phyloP scores from a whole-genome alignment of 2,797 vertebrate species.

The Cynopterus sphinx region DNA sequence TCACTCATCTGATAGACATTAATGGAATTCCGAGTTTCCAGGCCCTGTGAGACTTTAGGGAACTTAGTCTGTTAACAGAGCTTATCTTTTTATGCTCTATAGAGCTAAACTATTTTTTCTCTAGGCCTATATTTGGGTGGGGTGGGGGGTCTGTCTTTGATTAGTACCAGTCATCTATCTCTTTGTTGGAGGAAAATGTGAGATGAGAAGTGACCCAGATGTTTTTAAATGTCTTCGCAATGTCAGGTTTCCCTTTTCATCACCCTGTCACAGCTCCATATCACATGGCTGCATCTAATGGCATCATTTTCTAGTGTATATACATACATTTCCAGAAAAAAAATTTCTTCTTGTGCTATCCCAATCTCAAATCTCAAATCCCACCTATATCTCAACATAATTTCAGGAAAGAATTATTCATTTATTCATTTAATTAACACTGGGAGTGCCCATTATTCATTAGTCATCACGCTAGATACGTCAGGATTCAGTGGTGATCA shows the following conservation, averaged over 20 bases:
- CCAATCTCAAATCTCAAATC: not conserved
- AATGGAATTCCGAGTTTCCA: not conserved
- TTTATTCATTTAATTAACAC: conserved; percentile 22
- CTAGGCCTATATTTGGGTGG: not conserved
- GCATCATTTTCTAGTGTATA: not conserved
- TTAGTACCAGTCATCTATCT: not conserved
- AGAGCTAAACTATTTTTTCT: not conserved
- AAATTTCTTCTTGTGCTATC: not conserved
- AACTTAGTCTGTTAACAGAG: not conserved
- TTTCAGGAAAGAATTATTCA: not conserved
- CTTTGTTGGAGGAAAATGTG: not conserved
- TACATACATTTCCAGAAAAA: not conserved
- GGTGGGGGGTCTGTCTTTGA: not conserved
- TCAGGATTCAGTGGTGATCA: not conserved
- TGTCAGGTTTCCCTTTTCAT: not conserved
- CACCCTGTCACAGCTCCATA: not conserved
- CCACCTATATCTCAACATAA: not conserved
- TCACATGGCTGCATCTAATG: not conserved
- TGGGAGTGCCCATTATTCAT: not conserved
- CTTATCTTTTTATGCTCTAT: not conserved
- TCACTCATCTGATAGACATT: not conserved
- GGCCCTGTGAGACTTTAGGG: not conserved
- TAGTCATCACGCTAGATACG: not conserved
- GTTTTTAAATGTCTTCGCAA: conserved; percentile 36
- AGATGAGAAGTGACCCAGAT: not conserved